These are phyloP conservation scores for Mercenaria mercenaria DNA, from an alignment of 1,140 invertebrate species.

Conservation along the genomic window DNA sequence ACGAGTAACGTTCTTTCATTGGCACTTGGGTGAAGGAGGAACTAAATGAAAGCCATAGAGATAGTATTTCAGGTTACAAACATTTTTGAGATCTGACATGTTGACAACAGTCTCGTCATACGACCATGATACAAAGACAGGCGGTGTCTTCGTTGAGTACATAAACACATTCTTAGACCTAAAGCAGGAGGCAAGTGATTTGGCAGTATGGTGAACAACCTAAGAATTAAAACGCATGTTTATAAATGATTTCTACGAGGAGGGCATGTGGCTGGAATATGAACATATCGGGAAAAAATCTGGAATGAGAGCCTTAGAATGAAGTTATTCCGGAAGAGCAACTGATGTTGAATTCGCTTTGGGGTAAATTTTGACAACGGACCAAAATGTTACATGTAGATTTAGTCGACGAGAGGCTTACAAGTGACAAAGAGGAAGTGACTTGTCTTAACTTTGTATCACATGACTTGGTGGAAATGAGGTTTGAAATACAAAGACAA, in stretches of 20 bases:
- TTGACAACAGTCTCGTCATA: slow-evolving; percentile 70
- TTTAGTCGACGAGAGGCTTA: too few relatives aligned
- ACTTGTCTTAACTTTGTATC: too few relatives aligned
- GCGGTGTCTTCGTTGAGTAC: slow-evolving; percentile 67
- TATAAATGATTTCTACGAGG: slow-evolving; percentile 78
- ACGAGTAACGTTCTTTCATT: too few relatives aligned
- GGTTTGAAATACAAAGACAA: too few relatives aligned
- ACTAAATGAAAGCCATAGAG: too few relatives aligned
- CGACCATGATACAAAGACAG: neutral
- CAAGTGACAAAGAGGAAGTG: too few relatives aligned
- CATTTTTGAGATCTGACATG: slow-evolving; percentile 85
- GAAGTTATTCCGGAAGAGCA: slow-evolving; percentile 64
- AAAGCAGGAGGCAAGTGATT: slow-evolving; percentile 72
- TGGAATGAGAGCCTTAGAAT: slow-evolving; percentile 80
- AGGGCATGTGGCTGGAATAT: slow-evolving; percentile 83
- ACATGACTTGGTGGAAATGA: too few relatives aligned
- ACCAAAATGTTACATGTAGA: too few relatives aligned
- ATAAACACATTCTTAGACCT: slow-evolving; percentile 72
- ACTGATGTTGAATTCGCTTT: too few relatives aligned
- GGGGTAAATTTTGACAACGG: too few relatives aligned
- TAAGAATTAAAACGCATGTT: slow-evolving; percentile 74
- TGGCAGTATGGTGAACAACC: slow-evolving; percentile 59
- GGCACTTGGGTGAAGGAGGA: too few relatives aligned
- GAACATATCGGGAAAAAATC: slow-evolving; percentile 76
- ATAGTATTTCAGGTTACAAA: too few relatives aligned